These are phyloP conservation scores for Gopherus evgoodei DNA, from an alignment of 2,113 vertebrate species.

Conservation along the genomic window DNA sequence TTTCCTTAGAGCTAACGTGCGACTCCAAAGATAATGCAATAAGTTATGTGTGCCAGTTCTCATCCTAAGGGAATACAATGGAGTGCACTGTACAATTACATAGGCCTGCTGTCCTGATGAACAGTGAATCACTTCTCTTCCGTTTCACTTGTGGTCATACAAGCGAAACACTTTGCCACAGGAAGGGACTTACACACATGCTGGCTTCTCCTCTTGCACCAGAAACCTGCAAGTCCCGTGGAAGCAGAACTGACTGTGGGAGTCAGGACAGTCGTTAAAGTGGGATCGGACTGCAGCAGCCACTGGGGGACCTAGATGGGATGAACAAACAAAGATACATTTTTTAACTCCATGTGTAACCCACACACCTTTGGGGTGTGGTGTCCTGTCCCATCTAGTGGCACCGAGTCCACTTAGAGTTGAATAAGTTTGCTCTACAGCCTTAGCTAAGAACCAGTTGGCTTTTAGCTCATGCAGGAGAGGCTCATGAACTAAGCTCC, in stretches of 20 bases:
- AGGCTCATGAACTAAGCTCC: no score
- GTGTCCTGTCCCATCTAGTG: no score
- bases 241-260: slow-evolving; percentile 90
- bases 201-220: slow-evolving; percentile 86
- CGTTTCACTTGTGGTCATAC: background rate
- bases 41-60: background rate
- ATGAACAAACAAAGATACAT: background rate
- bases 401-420: no score
- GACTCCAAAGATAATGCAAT: background rate
- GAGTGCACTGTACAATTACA: background rate
- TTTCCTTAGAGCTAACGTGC: background rate
- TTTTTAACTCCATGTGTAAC: background rate
- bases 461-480: no score
- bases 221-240: slow-evolving; percentile 92
- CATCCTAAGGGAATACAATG: background rate
- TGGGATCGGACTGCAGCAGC: slow-evolving; percentile 89
- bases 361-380: no score
- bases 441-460: no score
- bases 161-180: background rate
- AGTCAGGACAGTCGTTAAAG: slow-evolving; percentile 89
- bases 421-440: no score
- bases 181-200: slow-evolving; percentile 87
- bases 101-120: background rate
- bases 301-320: slow-evolving; percentile 81
- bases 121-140: background rate